Percentiles rank a stretch among this genome's conserved stretches.
phyloP scores from a whole-genome alignment of 2,888 invertebrate genomes.

The Drosophila austrosaltans region DNA sequence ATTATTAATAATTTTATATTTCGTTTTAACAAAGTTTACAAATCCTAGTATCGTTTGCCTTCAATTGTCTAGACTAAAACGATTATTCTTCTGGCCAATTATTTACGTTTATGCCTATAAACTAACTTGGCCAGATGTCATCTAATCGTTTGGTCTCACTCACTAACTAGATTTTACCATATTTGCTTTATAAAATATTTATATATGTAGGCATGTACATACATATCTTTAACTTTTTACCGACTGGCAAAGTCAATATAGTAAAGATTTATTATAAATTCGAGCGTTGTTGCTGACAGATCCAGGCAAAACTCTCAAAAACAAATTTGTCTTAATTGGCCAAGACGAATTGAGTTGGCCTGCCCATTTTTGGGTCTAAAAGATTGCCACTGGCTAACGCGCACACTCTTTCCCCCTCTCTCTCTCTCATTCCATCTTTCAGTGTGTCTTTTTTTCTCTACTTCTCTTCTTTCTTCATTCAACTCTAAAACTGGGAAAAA shows the following conservation, averaged over 20 bases:
- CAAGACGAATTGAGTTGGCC: constrained; percentile 57
- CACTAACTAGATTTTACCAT: constrained; percentile 58
- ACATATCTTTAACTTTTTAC: not conserved
- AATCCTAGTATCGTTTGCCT: not conserved
- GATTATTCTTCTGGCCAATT: constrained; percentile 43
- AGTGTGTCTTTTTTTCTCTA: not conserved
- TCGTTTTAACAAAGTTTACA: too few relatives aligned
- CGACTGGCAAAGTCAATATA: not conserved
- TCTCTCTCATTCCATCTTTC: not conserved
- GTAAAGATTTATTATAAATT: constrained; percentile 58
- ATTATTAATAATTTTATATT: not conserved
- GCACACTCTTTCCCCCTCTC: constrained; percentile 1
- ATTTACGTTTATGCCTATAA: constrained; percentile 47
- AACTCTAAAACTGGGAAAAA: constrained; percentile 37
- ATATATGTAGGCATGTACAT: constrained; percentile 25
- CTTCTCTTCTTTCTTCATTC: constrained; percentile 23
- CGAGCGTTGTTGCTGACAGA: constrained; percentile 49
- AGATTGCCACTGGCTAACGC: constrained; percentile 38
- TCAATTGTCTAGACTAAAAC: constrained; percentile 20
- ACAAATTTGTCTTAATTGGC: constrained; percentile 69
- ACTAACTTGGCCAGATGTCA: constrained; percentile 29
- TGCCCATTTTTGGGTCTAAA: constrained; percentile 51
- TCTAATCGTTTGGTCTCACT: constrained; percentile 46
- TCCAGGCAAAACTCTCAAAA: constrained; percentile 40
- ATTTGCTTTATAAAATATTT: constrained; percentile 52